Base-by-base conservation (phyloP, 2,797 vertebrate species). In the Typhlichthys subterraneus region DNA sequence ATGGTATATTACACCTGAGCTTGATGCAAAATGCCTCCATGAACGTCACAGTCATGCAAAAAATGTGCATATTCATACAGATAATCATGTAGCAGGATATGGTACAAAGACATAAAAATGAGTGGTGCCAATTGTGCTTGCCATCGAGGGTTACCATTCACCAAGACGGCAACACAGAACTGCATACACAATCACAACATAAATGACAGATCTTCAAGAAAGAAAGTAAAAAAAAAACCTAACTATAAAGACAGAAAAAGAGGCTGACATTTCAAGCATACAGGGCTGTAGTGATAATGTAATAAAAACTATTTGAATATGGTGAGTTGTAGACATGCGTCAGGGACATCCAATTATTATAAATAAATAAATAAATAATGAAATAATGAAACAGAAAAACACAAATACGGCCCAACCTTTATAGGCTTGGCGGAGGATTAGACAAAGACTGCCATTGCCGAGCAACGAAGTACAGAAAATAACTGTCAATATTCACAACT, bases 1-100 rank as follows among this genome's bases (percentile, higher is more conserved):
- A 77, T 72, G 81, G 73, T 61, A 46, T 77, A 87, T 89, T 78
- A 84, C 71, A 70, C 74, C 69, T 82, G 74, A 31, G 67, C 64
- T 38, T 9, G 79, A 71, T 64, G 69, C 60, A 79, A 82, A 84
- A 84, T 70, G 69, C 70, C 61, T 69, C 70, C 51, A 59, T 60
- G 62, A 61, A 72, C 65, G 63, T 67, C 62, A 76, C 19, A 60
- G 51, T 55, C 42, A 14, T 66, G 46, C 61, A 55, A 63, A 72
- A 75, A 75, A 70, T 47, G 57, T 46, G 55, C 59, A 64, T 61
- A 66, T 69, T 57, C 19, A 58, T 56, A 48, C 53, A 59, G 29
- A 60, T 51, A 62, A 45, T 63, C 57, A 59, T 31, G 67, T 45
- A 52, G 45, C 47, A 51, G 64, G 15, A 59, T 33, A 63, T 12